Evolutionary conservation across 2,888 invertebrate species (phyloP), one percentile per base, ranked within the genome.

Genomic region (Sabatieria punctata): DNA sequence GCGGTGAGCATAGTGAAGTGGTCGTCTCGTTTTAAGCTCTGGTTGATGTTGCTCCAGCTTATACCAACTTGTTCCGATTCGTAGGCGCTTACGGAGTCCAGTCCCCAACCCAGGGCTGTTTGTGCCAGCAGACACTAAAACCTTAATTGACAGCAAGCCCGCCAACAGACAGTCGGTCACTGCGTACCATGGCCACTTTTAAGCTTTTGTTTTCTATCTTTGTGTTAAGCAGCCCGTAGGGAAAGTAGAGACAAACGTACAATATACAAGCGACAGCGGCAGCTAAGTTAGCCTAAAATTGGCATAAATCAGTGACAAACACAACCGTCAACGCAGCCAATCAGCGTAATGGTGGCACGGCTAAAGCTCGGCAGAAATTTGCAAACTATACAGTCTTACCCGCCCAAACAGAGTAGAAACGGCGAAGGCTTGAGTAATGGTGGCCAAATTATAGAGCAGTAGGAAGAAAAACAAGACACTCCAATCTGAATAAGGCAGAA

Each of bases 71-170:
- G 66, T 47, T 63, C 62, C 49, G 82, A 76, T 63, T 85, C 85
- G 59, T 73, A 76, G 6, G 79, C 74, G 23, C 80, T 76, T 11
- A 82, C 71, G 65, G 78, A 78, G 48, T 77, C 72, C 67, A 82
- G 78, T 35, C 79, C 80, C 68, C 82, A 81, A 54, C 81, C 80
- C 58, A 86, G 78, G 1, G 83, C 78, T 0, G 84, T 80, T 2
- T 84, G 83, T 65, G 84, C 80, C 6, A 80, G 78, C 0, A 85
- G 66, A 57, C 82, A 78, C 80, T 82, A 67, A 35, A 68, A 61
- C n/a, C n/a, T n/a, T n/a, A n/a, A n/a, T n/a, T n/a, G n/a, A n/a
- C n/a, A n/a, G n/a, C n/a, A n/a, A n/a, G n/a, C n/a, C n/a, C n/a
- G n/a, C n/a, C n/a, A n/a, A n/a, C n/a, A n/a, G n/a, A n/a, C n/a